A percentile compares a stretch with the other conserved stretches of the same genome.
phyloP scores from a whole-genome alignment of 1,140 invertebrate genomes.

The Helicoverpa armigera region DNA sequence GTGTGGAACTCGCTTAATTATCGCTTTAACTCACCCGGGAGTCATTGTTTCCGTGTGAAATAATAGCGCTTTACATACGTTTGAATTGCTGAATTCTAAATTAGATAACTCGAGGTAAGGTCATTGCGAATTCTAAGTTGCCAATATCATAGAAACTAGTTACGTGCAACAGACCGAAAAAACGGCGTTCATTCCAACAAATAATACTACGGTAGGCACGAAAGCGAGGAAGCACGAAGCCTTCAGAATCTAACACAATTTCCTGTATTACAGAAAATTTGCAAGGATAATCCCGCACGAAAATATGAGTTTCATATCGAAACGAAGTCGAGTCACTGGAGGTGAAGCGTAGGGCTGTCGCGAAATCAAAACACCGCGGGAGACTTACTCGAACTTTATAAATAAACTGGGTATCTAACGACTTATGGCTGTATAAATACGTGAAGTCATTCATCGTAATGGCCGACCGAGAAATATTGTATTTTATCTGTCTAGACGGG shows the following conservation, averaged over 20 bases:
- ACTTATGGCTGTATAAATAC: slow-evolving; percentile 44
- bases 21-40: slow-evolving; percentile 34
- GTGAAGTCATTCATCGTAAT: slow-evolving; percentile 51
- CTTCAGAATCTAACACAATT: slow-evolving; percentile 23
- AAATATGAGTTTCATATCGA: slow-evolving; percentile 31
- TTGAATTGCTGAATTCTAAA: neutral
- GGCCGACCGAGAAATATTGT: slow-evolving; percentile 12
- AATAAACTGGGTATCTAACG: slow-evolving; percentile 41
- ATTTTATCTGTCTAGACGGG: slow-evolving; percentile 21
- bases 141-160: slow-evolving; percentile 1
- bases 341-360: slow-evolving; percentile 36
- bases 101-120: slow-evolving; percentile 15
- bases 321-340: slow-evolving; percentile 13
- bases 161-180: slow-evolving; percentile 13
- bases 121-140: neutral
- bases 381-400: slow-evolving; percentile 48
- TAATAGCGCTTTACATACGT: neutral
- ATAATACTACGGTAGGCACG: slow-evolving; percentile 1
- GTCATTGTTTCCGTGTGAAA: slow-evolving; percentile 33
- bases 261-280: slow-evolving; percentile 22
- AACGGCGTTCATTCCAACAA: slow-evolving; percentile 22
- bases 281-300: slow-evolving; percentile 19
- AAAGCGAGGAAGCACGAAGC: slow-evolving; percentile 15
- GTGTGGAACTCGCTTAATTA: slow-evolving; percentile 50
- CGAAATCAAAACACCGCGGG: slow-evolving; percentile 59